Base-by-base conservation (phyloP, 2,797 vertebrate genomes). In the Premnoplex brunnescens region DNA sequence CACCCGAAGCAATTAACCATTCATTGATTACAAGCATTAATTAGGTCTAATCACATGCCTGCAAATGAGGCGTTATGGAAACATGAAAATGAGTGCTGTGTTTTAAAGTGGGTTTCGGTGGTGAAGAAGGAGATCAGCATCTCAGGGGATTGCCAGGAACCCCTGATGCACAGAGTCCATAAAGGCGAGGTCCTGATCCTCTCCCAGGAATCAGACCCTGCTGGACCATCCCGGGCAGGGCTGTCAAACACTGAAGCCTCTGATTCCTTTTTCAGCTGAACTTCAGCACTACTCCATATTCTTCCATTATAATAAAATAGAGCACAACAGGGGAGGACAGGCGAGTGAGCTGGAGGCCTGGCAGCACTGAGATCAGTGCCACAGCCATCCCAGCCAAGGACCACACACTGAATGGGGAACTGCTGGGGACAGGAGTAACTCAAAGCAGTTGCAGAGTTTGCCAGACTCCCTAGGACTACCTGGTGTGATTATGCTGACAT, bases 11-110 rank as follows among this genome's bases (percentile, higher is more conserved):
- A 24, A 89, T 94, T 93, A 91, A 76, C 39, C 32, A 60, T 79
- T 94, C 89, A 95, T 94, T 93, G 87, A 96, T 96, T 93, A 88
- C 75, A 92, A 64, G 68, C 51, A 86, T 91, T 96, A 95, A 93
- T 94, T 96, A 90, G 62, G 51, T 52, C 63, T 96, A 86, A 93
- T 95, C 80, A 87, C 62, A 89, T 59, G 59, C 73, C 78, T 89
- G 52, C 52, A 95, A 94, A 94, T 72, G 58, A 89, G 55, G 72
- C 24, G 8, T 66, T 96, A 77, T 63, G 77, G 72, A 87, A 93
- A 95, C 80, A 77, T 43, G 59, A 79, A 84, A 84, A 73, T 17
- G 22, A 86, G 32, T 17, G 8, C 58, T 78, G 59, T 67, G 54
- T 87, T 94, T 95, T 87, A 39, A 79, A 86, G 82, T 5, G 56